These are phyloP conservation scores for Brachionus paranguensis DNA, from an alignment of 1,140 invertebrate species.

Conservation along the genomic window DNA sequence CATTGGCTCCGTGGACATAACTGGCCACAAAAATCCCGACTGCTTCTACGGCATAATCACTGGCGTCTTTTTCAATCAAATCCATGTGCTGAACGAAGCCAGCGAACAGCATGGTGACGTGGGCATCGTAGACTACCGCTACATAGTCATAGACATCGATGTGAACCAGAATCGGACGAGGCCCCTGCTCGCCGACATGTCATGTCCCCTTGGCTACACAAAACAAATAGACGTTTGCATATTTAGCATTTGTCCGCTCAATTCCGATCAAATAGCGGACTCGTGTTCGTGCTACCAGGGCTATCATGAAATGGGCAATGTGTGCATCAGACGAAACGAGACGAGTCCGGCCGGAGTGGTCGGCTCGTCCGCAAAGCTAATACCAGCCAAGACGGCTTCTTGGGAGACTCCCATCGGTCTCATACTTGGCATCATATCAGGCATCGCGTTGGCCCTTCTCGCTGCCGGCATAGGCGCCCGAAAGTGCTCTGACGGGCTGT, in stretches of 20 bases:
- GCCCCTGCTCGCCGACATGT: neutral
- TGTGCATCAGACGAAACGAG: constrained; percentile 1
- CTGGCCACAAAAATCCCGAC: neutral
- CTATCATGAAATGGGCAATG: neutral
- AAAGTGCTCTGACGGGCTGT: constrained; percentile 25
- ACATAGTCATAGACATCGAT: constrained; percentile 31
- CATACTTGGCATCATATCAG: constrained; percentile 29
- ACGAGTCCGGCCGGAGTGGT: neutral
- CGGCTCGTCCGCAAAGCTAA: neutral
- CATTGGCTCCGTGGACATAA: neutral
- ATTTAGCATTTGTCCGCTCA: constrained; percentile 26
- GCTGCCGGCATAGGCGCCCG: constrained; percentile 20
- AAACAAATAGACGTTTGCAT: neutral
- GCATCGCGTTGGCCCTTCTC: constrained; percentile 3
- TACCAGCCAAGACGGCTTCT: neutral
- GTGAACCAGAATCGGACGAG: constrained; percentile 1
- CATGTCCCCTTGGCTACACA: neutral
- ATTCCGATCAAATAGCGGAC: constrained; percentile 39
- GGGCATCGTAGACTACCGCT: neutral
- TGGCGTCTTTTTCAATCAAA: constrained; percentile 14
- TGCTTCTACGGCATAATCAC: constrained; percentile 24
- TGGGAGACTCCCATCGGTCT: constrained; percentile 11
- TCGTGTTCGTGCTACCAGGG: constrained; percentile 34
- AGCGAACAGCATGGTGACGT: neutral
- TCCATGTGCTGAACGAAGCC: neutral